phyloP scores from a whole-genome alignment of 2,888 invertebrate species.

The Drosophila planitibia region DNA sequence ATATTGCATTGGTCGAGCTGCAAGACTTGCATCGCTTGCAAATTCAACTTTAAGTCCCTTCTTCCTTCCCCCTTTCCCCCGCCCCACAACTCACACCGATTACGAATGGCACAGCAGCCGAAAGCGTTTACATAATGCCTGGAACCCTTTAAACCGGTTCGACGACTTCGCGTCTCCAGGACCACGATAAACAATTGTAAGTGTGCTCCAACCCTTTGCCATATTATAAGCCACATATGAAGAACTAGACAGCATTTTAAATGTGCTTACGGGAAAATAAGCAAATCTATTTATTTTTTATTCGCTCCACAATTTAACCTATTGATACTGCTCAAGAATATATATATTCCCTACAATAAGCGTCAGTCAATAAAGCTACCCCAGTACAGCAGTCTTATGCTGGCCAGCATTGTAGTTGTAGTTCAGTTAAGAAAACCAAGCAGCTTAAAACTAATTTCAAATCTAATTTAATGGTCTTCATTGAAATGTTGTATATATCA shows the following conservation, averaged over 20 bases:
- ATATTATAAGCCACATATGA: neutral
- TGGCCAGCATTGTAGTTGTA: neutral
- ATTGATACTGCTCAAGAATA: neutral
- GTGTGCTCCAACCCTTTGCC: slow-evolving; percentile 24
- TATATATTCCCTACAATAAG: neutral
- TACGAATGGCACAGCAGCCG: neutral
- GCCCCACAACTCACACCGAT: neutral
- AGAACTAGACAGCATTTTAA: neutral
- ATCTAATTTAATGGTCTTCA: neutral
- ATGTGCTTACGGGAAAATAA: neutral
- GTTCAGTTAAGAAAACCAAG: neutral
- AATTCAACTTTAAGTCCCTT: slow-evolving; percentile 16
- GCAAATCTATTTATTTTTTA: neutral
- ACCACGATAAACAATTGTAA: neutral
- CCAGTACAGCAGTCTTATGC: no score
- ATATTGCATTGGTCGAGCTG: slow-evolving; percentile 54
- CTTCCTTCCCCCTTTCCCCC: neutral
- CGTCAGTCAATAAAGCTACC: neutral
- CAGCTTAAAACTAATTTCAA: neutral
- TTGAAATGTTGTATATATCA: no score
- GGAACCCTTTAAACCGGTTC: slow-evolving; percentile 30
- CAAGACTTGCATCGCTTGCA: slow-evolving; percentile 29
- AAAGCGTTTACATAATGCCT: slow-evolving; percentile 48
- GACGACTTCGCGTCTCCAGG: neutral
- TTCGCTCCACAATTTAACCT: neutral